These are phyloP conservation scores for Nephrocerus scutellatus DNA, from an alignment of 2,888 invertebrate genomes.

Conservation along the genomic window DNA sequence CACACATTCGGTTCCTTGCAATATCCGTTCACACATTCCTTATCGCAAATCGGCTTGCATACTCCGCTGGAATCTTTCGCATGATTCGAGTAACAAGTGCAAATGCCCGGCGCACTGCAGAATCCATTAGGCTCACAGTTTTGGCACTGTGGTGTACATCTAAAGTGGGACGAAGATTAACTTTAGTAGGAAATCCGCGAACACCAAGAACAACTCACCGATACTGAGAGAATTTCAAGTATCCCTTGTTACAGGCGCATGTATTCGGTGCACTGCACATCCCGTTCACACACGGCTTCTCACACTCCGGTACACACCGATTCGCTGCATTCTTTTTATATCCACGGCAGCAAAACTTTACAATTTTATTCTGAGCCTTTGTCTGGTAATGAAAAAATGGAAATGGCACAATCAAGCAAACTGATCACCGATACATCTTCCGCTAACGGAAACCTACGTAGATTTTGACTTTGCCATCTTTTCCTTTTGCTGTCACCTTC, in stretches of 20 bases:
- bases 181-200: neutral
- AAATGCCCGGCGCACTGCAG: slow-evolving; percentile 34
- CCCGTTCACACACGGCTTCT: slow-evolving; percentile 26
- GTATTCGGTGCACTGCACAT: slow-evolving; percentile 37
- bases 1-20: slow-evolving; percentile 53
- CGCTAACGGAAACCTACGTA: neutral
- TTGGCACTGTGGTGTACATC: slow-evolving; percentile 37
- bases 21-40: slow-evolving; percentile 35
- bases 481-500: slow-evolving; percentile 1
- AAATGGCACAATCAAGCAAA: slow-evolving; percentile 7
- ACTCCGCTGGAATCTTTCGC: slow-evolving; percentile 21
- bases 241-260: slow-evolving; percentile 46
- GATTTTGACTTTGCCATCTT: slow-evolving; percentile 5
- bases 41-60: slow-evolving; percentile 35
- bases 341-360: slow-evolving; percentile 27
- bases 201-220: slow-evolving; percentile 17
- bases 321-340: slow-evolving; percentile 15
- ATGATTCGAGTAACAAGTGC: slow-evolving; percentile 33
- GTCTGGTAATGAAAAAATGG: slow-evolving; percentile 12
- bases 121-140: slow-evolving; percentile 34
- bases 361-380: slow-evolving; percentile 3
- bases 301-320: slow-evolving; percentile 30
- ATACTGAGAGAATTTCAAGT: slow-evolving; percentile 27
- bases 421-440: slow-evolving; percentile 7
- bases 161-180: slow-evolving; percentile 10